Conservation (phyloP, 2,888 invertebrate genomes). For the Kuschelorhynchus macadamiae region DNA sequence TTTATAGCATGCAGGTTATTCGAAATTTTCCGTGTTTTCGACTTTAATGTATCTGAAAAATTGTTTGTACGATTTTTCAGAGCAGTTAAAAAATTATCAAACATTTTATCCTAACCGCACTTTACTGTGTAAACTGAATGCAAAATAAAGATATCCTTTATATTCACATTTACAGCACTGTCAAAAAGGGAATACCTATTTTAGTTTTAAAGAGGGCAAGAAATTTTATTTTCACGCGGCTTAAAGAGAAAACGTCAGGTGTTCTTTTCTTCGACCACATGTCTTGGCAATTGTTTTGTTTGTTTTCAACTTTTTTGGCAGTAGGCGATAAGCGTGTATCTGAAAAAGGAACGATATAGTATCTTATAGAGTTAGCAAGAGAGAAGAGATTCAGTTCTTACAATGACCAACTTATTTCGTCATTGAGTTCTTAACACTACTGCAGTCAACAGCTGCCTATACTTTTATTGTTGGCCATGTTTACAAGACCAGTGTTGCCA, state of each 20-base stretch:
- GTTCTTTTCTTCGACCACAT: conserved; percentile 37
- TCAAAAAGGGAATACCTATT: conserved; percentile 11
- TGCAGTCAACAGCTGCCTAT: no score
- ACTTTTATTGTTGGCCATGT: conserved; percentile 5
- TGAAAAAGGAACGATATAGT: no score
- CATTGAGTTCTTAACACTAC: no score
- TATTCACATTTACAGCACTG: conserved; percentile 31
- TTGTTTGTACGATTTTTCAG: conserved; percentile 69
- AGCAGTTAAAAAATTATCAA: conserved; percentile 68
- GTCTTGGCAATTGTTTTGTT: conserved; percentile 30
- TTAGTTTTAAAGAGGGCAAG: conserved; percentile 11
- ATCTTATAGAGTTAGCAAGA: conserved; percentile 7
- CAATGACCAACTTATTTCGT: no score
- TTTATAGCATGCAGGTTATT: conserved; percentile 64
- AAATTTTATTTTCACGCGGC: conserved; percentile 22
- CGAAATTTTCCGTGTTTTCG: conserved; percentile 64
- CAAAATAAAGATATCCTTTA: conserved; percentile 6
- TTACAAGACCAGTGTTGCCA: no score
- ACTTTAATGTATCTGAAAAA: conserved; percentile 66
- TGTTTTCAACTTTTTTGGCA: conserved; percentile 25
- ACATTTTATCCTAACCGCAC: conserved; percentile 62
- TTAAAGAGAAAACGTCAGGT: conserved; percentile 31
- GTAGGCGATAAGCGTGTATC: conserved; percentile 2
- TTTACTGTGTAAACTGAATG: conserved; percentile 10
- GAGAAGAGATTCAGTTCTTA: no score